These are phyloP conservation scores for Tenthredo distinguenda DNA, from an alignment of 2,888 invertebrate genomes.

Conservation along the genomic window DNA sequence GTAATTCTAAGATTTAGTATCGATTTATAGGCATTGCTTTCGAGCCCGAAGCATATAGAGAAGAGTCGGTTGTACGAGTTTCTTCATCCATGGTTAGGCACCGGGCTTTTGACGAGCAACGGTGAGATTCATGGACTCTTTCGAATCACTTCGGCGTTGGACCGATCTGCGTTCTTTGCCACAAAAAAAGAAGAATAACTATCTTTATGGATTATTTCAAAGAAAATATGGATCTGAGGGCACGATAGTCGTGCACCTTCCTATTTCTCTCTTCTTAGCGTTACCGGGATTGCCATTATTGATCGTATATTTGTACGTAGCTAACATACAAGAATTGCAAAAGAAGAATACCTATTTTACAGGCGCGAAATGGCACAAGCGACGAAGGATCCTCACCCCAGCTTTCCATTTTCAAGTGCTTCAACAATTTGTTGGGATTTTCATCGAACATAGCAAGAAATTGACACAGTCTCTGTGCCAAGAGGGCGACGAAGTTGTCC, in stretches of 20 bases:
- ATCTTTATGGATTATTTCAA: not conserved
- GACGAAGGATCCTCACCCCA: constrained; percentile 84
- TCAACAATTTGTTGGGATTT: constrained; percentile 75
- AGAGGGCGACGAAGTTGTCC: constrained; percentile 66
- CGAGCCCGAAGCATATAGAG: constrained; percentile 69
- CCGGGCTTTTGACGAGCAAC: constrained; percentile 76
- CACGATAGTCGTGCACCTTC: not conserved
- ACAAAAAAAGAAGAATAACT: not conserved
- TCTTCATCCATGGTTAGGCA: constrained; percentile 77
- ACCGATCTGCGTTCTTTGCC: not conserved
- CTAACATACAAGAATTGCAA: not conserved
- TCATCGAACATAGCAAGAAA: constrained; percentile 77
- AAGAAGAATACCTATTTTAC: not conserved
- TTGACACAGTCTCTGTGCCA: constrained; percentile 70
- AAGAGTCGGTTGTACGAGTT: constrained; percentile 76
- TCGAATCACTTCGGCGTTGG: not conserved
- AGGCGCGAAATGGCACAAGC: constrained; percentile 82
- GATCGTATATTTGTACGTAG: not conserved
- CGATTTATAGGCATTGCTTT: constrained; percentile 68
- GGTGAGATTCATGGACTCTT: constrained; percentile 65
- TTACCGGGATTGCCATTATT: not conserved
- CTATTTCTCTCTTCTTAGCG: not conserved
- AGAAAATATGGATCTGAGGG: not conserved
- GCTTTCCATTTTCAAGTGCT: constrained; percentile 84
- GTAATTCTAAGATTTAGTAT: not conserved